phyloP scores from a whole-genome alignment of 2,797 vertebrate species.

The Phalloptychus januarius region DNA sequence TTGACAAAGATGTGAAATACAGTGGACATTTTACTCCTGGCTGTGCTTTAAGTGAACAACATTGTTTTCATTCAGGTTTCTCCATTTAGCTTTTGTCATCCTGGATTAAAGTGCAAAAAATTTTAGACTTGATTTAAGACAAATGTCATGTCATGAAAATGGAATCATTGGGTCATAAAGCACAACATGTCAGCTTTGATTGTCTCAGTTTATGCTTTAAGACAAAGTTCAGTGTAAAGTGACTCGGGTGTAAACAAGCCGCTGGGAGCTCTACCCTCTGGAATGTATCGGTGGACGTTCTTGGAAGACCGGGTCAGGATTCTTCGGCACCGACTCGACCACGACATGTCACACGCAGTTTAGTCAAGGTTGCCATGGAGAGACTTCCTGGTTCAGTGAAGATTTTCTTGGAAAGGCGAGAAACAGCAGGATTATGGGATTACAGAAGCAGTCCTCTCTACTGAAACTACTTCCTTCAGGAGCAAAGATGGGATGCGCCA shows the following conservation, averaged over 20 bases:
- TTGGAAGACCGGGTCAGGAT: conserved; percentile 55
- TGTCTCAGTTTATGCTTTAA: conserved; percentile 23
- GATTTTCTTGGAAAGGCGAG: conserved; percentile 80
- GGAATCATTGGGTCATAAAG: conserved; percentile 31
- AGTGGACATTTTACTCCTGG: conserved; percentile 14
- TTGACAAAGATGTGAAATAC: conserved; percentile 19
- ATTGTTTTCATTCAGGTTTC: conserved; percentile 4
- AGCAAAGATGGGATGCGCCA: neutral
- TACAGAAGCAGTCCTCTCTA: conserved; percentile 11
- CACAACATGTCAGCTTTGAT: conserved; percentile 8
- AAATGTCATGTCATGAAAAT: conserved; percentile 28
- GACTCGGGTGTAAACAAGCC: conserved; percentile 46
- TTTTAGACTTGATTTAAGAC: conserved; percentile 18
- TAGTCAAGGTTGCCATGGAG: conserved; percentile 83
- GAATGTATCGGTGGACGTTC: conserved; percentile 60
- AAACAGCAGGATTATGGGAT: conserved; percentile 30
- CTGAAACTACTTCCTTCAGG: neutral
- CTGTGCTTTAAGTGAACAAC: conserved; percentile 11
- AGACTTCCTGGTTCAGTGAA: conserved; percentile 92
- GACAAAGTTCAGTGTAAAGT: conserved; percentile 14
- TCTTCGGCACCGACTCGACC: conserved; percentile 73
- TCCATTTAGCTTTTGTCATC: conserved; percentile 29
- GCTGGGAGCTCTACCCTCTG: conserved; percentile 35
- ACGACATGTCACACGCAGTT: conserved; percentile 83
- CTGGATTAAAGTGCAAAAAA: conserved; percentile 58